Evolutionary conservation across 2,888 invertebrate species (phyloP).

Genomic region (Ferrisia virgata): DNA sequence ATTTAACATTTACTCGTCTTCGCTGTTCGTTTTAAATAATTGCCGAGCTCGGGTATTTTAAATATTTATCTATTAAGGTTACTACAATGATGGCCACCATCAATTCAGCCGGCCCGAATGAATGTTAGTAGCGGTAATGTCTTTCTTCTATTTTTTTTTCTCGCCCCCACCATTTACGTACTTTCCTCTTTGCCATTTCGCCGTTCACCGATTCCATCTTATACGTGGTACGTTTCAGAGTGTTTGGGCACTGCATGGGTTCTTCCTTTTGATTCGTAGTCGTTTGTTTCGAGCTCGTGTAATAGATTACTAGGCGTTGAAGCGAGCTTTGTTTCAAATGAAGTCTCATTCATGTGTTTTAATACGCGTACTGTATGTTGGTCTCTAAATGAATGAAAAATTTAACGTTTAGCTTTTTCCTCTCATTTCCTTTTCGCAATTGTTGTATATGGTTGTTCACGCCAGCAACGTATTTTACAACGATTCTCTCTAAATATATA

Average conservation of each 20-base stretch:
- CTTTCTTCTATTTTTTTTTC: background rate
- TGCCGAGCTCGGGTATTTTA: background rate
- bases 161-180: background rate
- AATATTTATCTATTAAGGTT: constrained; percentile 7
- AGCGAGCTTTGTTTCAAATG: background rate
- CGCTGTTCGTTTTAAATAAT: constrained; percentile 11
- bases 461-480: too few species aligned
- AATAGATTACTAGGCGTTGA: constrained; percentile 2
- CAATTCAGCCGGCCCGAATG: background rate
- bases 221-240: background rate
- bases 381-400: background rate
- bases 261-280: background rate
- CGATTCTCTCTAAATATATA: too few species aligned
- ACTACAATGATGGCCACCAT: background rate
- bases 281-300: background rate
- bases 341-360: background rate
- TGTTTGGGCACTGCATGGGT: too few species aligned
- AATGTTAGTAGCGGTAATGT: background rate
- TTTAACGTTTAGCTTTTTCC: background rate
- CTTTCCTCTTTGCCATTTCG: background rate
- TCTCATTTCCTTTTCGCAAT: too few species aligned
- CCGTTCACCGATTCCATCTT: background rate
- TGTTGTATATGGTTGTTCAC: too few species aligned
- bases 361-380: background rate
- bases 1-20: constrained; percentile 20